Evolutionary conservation across 2,113 vertebrate species (phyloP).

Genomic region (Blennius ocellaris): DNA sequence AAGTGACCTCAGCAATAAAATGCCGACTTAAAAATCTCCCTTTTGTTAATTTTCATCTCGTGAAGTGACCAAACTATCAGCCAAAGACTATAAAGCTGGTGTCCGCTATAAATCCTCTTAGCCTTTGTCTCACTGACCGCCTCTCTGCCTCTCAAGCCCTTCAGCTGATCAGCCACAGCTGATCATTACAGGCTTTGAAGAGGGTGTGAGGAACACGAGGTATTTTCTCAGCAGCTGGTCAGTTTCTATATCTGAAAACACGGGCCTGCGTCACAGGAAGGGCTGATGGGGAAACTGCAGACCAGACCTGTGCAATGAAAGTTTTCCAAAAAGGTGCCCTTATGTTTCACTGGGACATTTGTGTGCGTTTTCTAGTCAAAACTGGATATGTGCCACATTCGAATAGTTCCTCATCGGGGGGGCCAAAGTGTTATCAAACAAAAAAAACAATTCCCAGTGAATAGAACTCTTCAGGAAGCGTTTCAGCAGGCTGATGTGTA

Average conservation of each 20-base stretch:
- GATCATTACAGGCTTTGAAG: constrained; percentile 59
- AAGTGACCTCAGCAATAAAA: background rate
- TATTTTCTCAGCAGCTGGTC: constrained; percentile 68
- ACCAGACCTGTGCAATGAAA: constrained; percentile 57
- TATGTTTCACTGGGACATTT: background rate
- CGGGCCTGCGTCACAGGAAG: constrained; percentile 60
- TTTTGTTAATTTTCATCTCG: background rate
- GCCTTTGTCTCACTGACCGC: background rate
- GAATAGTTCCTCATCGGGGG: constrained; percentile 22
- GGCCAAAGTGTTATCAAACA: constrained; percentile 50
- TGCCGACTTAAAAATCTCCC: background rate
- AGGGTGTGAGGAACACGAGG: constrained; percentile 55
- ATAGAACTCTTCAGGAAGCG: constrained; percentile 66
- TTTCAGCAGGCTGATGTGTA: constrained; percentile 55
- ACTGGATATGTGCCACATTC: constrained; percentile 14
- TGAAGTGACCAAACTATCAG: background rate
- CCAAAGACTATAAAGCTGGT: background rate
- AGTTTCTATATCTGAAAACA: constrained; percentile 74
- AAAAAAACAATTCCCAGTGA: constrained; percentile 23
- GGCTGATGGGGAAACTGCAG: constrained; percentile 61
- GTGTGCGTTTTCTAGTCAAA: constrained; percentile 5
- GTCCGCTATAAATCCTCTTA: background rate
- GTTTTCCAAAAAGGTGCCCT: constrained; percentile 68
- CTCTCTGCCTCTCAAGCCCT: background rate
- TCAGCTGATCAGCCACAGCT: constrained; percentile 58